Conservation (phyloP, 2,113 vertebrate species). For the Saimiri boliviensis region DNA sequence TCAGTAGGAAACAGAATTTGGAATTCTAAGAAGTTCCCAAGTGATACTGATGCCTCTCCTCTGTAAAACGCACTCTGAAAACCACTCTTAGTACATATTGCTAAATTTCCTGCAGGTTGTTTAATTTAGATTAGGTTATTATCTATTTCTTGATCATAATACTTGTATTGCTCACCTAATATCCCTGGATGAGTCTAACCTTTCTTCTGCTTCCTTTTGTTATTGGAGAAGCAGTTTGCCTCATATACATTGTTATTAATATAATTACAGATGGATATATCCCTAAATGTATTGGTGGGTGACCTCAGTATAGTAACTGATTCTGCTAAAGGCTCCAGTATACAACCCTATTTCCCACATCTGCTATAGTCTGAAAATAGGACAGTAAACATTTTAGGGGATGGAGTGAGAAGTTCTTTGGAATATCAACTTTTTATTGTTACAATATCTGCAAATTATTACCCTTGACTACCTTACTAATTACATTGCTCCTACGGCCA, state of each 20-base stretch:
- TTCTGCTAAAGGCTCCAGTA: neutral
- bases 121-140: neutral
- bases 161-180: neutral
- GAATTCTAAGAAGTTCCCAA: neutral
- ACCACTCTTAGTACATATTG: neutral
- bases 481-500: neutral
- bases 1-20: neutral
- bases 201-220: neutral
- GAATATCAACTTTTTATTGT: neutral
- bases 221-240: neutral
- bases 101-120: neutral
- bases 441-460: neutral
- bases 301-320: neutral
- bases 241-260: neutral
- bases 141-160: neutral
- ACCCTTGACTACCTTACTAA: conserved; percentile 3
- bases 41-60: neutral
- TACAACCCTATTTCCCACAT: neutral
- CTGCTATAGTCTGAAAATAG: neutral
- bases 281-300: neutral
- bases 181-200: neutral
- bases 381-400: neutral
- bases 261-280: neutral
- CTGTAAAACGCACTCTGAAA: neutral
- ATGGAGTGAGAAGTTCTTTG: neutral